Evolutionary conservation across 1,140 invertebrate genomes (phyloP), one percentile per base, ranked within the genome.

Genomic region (Nilaparvata lugens): DNA sequence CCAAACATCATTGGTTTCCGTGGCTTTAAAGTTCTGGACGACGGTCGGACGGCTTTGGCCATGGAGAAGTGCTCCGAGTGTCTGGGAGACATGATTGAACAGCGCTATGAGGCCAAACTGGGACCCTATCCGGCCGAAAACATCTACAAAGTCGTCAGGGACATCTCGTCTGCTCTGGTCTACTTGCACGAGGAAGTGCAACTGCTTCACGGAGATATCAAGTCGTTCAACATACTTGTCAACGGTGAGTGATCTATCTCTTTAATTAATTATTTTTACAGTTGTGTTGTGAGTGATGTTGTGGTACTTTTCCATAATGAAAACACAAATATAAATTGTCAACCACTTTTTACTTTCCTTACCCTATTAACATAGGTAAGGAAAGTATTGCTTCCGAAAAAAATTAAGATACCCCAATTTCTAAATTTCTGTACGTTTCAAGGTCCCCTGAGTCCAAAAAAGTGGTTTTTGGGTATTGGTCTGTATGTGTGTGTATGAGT

Each of bases 1-100:
- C 88, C 87, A 1, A 91, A 93, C 67, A 88, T 93, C 52, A 83
- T 93, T 3, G 89, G 89, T 0, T 93, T 88, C 68, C 77, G 89
- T 38, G 87, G 81, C 2, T 82, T 88, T 55, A 76, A 79, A 2
- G 79, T 83, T 62, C 73, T 72, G 0, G 67, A 73, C 2, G 81
- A 84, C 58, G 82, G 86, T 0, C 59, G 66, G 16, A 65, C 65
- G 9, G 66, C 64, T 48, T 62, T 78, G 7, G 72, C 70, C 4
- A 75, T 78, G 75, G 81, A 85, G 58, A 76, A 81, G 63, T 82
- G 82, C 48, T 71, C 60, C 45, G 31, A 59, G 9, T 73, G 67
- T 28, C 54, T 76, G 16, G 74, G 83, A 14, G 82, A 89, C 65
- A 74, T 86, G 64, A 86, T 91, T 66, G 88, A 91, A 73, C 74